Percentiles rank a stretch among this genome's conserved stretches.
Conservation (phyloP, 2,113 vertebrate genomes). For the Sapajus apella region DNA sequence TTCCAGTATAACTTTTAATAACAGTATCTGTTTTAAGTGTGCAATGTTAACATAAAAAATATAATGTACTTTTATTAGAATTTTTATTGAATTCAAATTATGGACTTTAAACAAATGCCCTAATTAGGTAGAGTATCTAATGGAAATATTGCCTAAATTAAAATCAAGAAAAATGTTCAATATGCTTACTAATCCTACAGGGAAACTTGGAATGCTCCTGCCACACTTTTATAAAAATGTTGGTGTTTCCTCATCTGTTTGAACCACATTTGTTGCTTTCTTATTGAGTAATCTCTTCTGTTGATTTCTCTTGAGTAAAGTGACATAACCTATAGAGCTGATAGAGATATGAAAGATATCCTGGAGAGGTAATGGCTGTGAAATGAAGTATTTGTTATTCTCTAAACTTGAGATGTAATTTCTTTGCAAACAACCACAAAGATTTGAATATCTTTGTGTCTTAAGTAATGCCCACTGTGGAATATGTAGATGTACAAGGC, state of each 20-base stretch:
- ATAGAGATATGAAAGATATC: not conserved
- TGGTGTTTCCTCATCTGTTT: not conserved
- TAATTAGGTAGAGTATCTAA: conserved; percentile 74
- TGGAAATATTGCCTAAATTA: conserved; percentile 70
- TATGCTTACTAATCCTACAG: not conserved
- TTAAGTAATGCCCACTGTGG: not conserved
- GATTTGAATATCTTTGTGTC: not conserved
- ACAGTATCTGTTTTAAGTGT: conserved; percentile 23
- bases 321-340: not conserved
- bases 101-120: conserved; percentile 69
- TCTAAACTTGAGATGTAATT: conserved; percentile 6
- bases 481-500: not conserved
- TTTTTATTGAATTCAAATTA: conserved; percentile 73
- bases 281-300: not conserved
- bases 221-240: conserved; percentile 10
- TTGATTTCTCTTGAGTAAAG: conserved; percentile 9
- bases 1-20: conserved; percentile 58
- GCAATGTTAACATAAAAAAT: conserved; percentile 62
- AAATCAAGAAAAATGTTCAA: conserved; percentile 55
- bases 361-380: not conserved
- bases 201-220: not conserved
- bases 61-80: conserved; percentile 51
- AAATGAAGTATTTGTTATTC: not conserved
- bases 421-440: not conserved
- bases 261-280: not conserved